Evolutionary conservation across 2,797 vertebrate genomes (phyloP), one percentile per base, ranked within the genome.

Genomic region (Masticophis lateralis): DNA sequence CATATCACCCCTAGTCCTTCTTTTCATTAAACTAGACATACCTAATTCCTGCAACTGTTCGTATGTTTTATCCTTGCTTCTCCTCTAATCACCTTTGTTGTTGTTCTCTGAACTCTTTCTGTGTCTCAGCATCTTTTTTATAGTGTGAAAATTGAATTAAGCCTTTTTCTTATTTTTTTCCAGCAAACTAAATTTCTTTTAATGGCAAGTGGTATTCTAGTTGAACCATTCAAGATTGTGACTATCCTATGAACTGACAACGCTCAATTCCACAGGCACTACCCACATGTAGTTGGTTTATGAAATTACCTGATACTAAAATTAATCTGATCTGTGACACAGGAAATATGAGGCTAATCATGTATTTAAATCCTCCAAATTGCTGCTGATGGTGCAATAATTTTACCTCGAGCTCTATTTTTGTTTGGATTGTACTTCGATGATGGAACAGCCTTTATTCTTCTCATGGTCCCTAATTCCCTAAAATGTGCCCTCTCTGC

Each of bases 281-380:
- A 57, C 16, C 53, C 37, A 89, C 57, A 47, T n/a, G 43, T 27
- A 27, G 22, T 47, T 89, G 86, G 86, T 28, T 20, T 87, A 16
- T 87, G 47, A 83, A 83, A 83, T 47, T 83, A 18, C 32, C n/a
- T 60, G 22, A 18, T 59, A 27, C 47, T 63, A 66, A 47, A 89
- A n/a, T 51, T 28, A 90, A 90, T 66, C 25, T 90, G 8, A 90
- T 47, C 60, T 51, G 14, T 51, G 60, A 90, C 27, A 51, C 27
- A 53, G 32, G 60, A 90, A 28, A 18, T 28, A 27, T 66, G 43
- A 90, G 20, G 51, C 13, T 90, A 47, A 60, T 25, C 12, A n/a
- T 66, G 9, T 90, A 63, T 89, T 66, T 89, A 66, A 90, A 74
- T 20, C 27, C 5, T 59, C 94, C 69, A 91, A 93, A 89, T 88